Percentiles rank a stretch among this genome's conserved stretches.
These are phyloP conservation scores for Panzeria rudis DNA, from an alignment of 2,888 invertebrate species.

Conservation along the genomic window DNA sequence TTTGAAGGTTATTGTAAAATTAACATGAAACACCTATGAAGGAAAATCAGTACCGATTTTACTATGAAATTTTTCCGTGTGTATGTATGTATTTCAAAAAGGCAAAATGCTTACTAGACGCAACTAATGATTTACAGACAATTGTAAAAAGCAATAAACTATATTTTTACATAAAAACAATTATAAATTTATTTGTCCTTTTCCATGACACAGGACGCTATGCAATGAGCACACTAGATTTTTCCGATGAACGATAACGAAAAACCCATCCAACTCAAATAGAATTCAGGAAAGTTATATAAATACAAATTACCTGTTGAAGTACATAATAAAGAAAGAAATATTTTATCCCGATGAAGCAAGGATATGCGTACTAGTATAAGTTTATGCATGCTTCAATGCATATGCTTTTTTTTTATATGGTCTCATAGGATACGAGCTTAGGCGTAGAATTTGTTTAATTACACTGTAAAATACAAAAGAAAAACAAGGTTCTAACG, in stretches of 20 bases:
- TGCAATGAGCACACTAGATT: slow-evolving; percentile 8
- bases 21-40: no score
- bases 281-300: slow-evolving; percentile 4
- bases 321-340: slow-evolving; percentile 14
- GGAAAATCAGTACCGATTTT: no score
- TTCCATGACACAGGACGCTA: slow-evolving; percentile 42
- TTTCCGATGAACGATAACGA: neutral
- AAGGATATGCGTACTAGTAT: slow-evolving; percentile 15
- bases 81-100: neutral
- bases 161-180: neutral
- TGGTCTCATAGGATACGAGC: neutral
- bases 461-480: neutral
- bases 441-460: neutral
- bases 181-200: slow-evolving; percentile 32
- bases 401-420: slow-evolving; percentile 1
- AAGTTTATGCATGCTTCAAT: neutral
- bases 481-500: neutral
- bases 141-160: no score
- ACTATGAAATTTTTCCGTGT: no score
- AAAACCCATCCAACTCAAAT: neutral
- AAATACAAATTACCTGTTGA: slow-evolving; percentile 64
- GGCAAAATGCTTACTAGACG: neutral
- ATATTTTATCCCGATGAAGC: slow-evolving; percentile 13
- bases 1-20: no score
- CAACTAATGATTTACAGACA: neutral